phyloP scores from a whole-genome alignment of 1,140 invertebrate species.

The Drosophila mojavensis region DNA sequence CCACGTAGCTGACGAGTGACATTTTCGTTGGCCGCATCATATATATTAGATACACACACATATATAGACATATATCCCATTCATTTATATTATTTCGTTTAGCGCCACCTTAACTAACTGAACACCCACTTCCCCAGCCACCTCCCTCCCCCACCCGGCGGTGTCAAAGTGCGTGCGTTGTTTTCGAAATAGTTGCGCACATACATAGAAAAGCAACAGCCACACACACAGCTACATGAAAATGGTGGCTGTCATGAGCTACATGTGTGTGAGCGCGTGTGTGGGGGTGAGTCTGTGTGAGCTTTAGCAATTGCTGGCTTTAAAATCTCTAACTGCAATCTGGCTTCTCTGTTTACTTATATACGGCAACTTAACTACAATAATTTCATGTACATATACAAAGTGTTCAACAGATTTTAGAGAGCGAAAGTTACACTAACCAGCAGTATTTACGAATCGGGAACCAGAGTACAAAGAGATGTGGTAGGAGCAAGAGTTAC shows the following conservation, averaged over 20 bases:
- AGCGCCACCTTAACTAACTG: conserved; percentile 61
- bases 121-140: not conserved
- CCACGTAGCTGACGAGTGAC: conserved; percentile 64
- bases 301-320: conserved; percentile 15
- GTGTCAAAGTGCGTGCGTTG: conserved; percentile 71
- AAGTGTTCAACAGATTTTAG: conserved; percentile 7
- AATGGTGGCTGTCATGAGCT: not conserved
- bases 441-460: too few species aligned
- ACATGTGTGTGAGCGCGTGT: conserved; percentile 10
- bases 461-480: too few species aligned
- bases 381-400: not conserved
- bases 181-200: conserved; percentile 33
- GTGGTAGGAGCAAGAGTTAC: too few species aligned
- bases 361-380: not conserved
- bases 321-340: conserved; percentile 29
- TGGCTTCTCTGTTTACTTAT: not conserved
- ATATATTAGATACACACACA: conserved; percentile 6
- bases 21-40: conserved; percentile 53
- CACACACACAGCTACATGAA: not conserved
- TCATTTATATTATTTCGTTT: conserved; percentile 78
- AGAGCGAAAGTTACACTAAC: not conserved
- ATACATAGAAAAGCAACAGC: not conserved
- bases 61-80: conserved; percentile 33
- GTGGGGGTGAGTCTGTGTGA: conserved; percentile 4
- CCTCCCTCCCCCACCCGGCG: not conserved